Evolutionary conservation across 2,888 invertebrate species (phyloP).

Genomic region (Metacarcinus magister): DNA sequence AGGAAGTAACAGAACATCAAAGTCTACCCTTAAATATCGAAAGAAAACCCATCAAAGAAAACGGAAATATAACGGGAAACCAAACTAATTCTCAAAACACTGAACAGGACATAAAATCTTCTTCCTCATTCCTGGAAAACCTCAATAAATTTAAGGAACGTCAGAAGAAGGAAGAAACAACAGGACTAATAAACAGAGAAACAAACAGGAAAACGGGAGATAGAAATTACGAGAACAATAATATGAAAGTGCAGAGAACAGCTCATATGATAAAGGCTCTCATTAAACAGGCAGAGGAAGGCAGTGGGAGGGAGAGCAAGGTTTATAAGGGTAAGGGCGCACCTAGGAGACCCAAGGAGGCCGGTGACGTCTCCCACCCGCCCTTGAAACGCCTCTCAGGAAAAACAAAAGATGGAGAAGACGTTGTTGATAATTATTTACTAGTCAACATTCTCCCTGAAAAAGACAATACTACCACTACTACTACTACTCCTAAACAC

Average conservation of each 20-base stretch:
- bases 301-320: neutral
- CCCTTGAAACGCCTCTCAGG: constrained; percentile 60
- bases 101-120: neutral
- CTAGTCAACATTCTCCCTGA: constrained; percentile 49
- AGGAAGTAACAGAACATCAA: neutral
- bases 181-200: neutral
- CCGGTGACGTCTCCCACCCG: constrained; percentile 1
- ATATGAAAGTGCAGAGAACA: neutral
- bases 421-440: constrained; percentile 62
- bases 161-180: neutral
- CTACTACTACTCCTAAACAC: neutral
- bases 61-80: neutral
- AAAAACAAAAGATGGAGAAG: neutral
- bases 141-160: constrained; percentile 43
- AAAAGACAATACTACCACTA: neutral
- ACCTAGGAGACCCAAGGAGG: neutral
- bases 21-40: neutral
- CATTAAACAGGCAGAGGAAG: neutral
- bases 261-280: neutral
- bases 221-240: neutral
- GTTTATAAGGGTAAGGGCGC: neutral
- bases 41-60: neutral
- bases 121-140: neutral
- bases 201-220: neutral
- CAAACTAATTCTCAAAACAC: neutral